Conservation (phyloP, 2,797 vertebrate genomes). For the Spinibarbus caldwelli region DNA sequence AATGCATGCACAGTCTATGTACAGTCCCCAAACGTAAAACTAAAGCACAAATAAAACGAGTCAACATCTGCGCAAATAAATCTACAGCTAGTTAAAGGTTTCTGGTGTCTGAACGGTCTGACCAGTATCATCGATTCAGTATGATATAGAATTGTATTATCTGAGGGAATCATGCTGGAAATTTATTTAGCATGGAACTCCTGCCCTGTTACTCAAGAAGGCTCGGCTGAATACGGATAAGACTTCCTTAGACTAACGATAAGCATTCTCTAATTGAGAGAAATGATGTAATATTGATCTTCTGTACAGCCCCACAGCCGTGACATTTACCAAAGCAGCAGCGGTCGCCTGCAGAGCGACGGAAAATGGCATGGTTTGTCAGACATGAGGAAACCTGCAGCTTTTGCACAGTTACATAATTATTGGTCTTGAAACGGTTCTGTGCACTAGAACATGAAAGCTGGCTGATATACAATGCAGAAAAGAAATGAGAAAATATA, state of each 20-base stretch:
- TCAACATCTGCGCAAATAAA: neutral
- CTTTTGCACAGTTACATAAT: neutral
- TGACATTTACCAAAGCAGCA: slow-evolving; percentile 73
- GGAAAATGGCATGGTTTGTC: neutral
- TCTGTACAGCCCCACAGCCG: slow-evolving; percentile 65
- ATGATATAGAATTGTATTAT: slow-evolving; percentile 1
- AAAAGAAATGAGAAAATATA: neutral
- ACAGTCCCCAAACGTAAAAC: neutral
- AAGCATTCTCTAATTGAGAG: slow-evolving; percentile 77
- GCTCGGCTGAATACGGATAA: slow-evolving; percentile 71
- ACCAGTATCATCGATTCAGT: neutral
- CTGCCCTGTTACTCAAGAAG: slow-evolving; percentile 59
- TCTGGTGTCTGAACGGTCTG: neutral
- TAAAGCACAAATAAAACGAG: neutral
- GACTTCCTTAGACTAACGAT: slow-evolving; percentile 66
- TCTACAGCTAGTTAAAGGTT: neutral
- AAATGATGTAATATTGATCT: slow-evolving; percentile 75
- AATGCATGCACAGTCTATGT: neutral
- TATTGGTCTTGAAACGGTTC: neutral
- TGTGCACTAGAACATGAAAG: no score
- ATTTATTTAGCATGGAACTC: neutral
- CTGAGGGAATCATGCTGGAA: neutral
- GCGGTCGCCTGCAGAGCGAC: neutral
- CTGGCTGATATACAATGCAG: no score
- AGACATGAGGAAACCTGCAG: neutral